Conservation (phyloP, 2,888 invertebrate genomes). For the Dasysyrphus albostriatus region DNA sequence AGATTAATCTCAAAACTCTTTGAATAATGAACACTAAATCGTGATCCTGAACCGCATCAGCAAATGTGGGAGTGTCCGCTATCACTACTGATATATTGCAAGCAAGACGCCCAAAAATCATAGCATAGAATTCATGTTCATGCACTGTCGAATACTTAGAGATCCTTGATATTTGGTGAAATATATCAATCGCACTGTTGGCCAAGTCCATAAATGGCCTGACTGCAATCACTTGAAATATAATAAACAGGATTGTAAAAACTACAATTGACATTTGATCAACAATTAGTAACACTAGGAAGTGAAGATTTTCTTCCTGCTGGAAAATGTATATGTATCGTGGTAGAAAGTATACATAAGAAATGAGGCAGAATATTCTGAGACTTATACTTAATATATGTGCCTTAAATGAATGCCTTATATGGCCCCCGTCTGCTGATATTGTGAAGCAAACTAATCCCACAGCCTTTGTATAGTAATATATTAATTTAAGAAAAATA, state of each 20-base stretch:
- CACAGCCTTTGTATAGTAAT: slow-evolving; percentile 55
- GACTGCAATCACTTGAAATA: background rate
- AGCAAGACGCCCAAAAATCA: background rate
- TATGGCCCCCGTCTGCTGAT: background rate
- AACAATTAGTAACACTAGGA: background rate
- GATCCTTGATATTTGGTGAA: background rate
- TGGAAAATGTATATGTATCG: background rate
- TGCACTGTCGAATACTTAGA: background rate
- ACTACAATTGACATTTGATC: background rate
- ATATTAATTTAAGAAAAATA: slow-evolving; percentile 41
- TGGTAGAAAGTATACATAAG: slow-evolving; percentile 8
- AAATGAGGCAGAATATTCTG: slow-evolving; percentile 12
- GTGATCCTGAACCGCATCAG: background rate
- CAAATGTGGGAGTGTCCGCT: background rate
- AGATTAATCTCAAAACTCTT: background rate
- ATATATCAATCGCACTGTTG: slow-evolving; percentile 2
- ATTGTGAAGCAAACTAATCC: slow-evolving; percentile 56
- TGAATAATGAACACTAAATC: background rate
- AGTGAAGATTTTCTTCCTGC: background rate
- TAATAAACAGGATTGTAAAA: background rate
- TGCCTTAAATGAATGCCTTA: background rate
- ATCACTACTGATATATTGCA: background rate
- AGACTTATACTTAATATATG: slow-evolving; percentile 30
- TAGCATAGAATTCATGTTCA: background rate
- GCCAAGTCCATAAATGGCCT: background rate